These are phyloP conservation scores for Lamprotornis superbus DNA, from an alignment of 2,113 vertebrate genomes.

Conservation along the genomic window DNA sequence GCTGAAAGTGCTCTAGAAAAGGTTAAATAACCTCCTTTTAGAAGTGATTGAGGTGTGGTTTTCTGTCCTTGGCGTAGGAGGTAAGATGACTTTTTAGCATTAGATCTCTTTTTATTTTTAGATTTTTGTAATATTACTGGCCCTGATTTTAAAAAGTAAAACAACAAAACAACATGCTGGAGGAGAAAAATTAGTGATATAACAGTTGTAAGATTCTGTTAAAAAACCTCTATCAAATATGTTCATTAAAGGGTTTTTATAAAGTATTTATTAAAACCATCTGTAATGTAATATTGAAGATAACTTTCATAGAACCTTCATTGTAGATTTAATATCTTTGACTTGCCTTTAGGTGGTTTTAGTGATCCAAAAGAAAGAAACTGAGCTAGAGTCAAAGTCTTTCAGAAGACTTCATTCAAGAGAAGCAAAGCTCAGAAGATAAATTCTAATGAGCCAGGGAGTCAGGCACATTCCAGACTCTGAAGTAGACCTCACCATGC, in stretches of 20 bases:
- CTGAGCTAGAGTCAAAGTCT: background rate
- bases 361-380: background rate
- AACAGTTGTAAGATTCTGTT: background rate
- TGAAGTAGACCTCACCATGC: background rate
- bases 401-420: background rate
- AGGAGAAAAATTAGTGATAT: background rate
- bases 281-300: background rate
- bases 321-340: background rate
- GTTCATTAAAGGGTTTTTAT: background rate
- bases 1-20: background rate
- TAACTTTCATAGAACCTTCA: background rate
- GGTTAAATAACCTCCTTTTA: background rate
- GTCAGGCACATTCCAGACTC: background rate
- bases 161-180: background rate
- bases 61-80: background rate
- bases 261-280: background rate
- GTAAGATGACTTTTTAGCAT: background rate
- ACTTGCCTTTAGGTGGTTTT: background rate
- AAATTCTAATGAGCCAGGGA: background rate
- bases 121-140: background rate
- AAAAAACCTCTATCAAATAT: background rate
- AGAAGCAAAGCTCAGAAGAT: background rate
- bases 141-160: background rate
- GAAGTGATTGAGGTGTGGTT: background rate
- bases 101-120: background rate